phyloP scores from a whole-genome alignment of 2,888 invertebrate genomes.

The Eristalis tenax region DNA sequence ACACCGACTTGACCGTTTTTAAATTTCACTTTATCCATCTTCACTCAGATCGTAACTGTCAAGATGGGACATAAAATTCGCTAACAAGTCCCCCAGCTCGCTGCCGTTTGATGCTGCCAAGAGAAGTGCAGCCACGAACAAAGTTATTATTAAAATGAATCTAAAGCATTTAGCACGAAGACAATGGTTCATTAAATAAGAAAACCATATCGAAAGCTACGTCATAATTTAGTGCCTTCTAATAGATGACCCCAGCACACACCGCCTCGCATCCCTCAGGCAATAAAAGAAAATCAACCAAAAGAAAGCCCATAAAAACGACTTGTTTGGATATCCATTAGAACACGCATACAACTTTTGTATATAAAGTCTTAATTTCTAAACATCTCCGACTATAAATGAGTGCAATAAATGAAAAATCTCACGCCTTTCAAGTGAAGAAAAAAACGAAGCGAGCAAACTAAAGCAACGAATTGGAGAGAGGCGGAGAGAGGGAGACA shows the following conservation, averaged over 20 bases:
- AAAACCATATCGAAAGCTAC: conserved; percentile 9
- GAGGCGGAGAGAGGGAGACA: background rate
- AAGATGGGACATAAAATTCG: background rate
- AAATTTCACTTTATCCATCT: background rate
- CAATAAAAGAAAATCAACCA: background rate
- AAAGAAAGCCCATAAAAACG: conserved; percentile 1
- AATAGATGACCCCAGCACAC: background rate
- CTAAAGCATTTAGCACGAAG: background rate
- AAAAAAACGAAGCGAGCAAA: background rate
- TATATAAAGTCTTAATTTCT: background rate
- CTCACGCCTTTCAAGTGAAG: conserved; percentile 8
- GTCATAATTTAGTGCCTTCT: conserved; percentile 18
- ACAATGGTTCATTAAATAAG: conserved; percentile 2
- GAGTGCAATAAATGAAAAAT: conserved; percentile 10
- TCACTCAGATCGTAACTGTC: background rate
- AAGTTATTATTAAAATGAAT: background rate
- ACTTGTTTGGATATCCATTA: conserved; percentile 33
- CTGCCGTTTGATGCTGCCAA: background rate
- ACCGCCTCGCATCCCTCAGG: background rate
- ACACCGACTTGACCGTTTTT: background rate
- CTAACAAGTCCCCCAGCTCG: background rate
- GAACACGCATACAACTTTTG: background rate
- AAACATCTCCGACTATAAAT: conserved; percentile 18
- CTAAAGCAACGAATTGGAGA: background rate
- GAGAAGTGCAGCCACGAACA: background rate